A percentile compares a stretch with the other conserved stretches of the same genome.
phyloP scores from a whole-genome alignment of 1,140 invertebrate genomes.

The Drosophila repleta region DNA sequence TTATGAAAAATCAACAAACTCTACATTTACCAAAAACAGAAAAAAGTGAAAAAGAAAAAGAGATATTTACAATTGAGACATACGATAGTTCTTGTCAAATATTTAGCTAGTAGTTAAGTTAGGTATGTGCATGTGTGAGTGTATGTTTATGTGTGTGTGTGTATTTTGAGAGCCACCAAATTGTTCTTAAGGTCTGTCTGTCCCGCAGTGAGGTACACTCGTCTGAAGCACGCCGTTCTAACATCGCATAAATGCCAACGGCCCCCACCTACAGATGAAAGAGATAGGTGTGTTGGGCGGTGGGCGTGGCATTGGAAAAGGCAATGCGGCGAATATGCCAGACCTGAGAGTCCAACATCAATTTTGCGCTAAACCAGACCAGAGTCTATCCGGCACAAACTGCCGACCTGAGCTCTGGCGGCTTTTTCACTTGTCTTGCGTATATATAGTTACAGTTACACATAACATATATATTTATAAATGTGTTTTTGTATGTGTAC shows the following conservation, averaged over 20 bases:
- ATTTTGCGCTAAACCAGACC: conserved; percentile 77
- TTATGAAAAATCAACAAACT: conserved; percentile 15
- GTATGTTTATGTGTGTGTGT: conserved; percentile 49
- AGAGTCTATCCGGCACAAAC: conserved; percentile 7
- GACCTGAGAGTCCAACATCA: conserved; percentile 83
- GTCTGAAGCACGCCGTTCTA: conserved; percentile 78
- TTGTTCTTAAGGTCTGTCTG: conserved; percentile 49
- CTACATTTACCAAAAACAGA: conserved; percentile 15
- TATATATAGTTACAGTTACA: conserved; percentile 40
- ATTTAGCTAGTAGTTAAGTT: conserved; percentile 27
- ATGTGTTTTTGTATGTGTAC: conserved; percentile 30
- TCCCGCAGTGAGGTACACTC: conserved; percentile 80
- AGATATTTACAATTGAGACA: conserved; percentile 53
- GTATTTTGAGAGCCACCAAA: conserved; percentile 56
- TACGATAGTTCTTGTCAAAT: conserved; percentile 14
- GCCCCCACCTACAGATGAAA: conserved; percentile 5
- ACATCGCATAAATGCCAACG: conserved; percentile 48
- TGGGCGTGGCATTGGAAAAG: conserved; percentile 43
- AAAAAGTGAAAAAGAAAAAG: conserved; percentile 8
- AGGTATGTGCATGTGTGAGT: conserved; percentile 29
- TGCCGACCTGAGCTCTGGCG: conserved; percentile 23
- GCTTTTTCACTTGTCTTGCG: conserved; percentile 73
- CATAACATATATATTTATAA: conserved; percentile 33
- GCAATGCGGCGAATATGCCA: conserved; percentile 76
- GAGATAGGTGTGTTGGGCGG: neutral